A percentile compares a stretch with the other conserved stretches of the same genome.
phyloP scores from a whole-genome alignment of 2,797 vertebrate species.

The Poecilia picta region DNA sequence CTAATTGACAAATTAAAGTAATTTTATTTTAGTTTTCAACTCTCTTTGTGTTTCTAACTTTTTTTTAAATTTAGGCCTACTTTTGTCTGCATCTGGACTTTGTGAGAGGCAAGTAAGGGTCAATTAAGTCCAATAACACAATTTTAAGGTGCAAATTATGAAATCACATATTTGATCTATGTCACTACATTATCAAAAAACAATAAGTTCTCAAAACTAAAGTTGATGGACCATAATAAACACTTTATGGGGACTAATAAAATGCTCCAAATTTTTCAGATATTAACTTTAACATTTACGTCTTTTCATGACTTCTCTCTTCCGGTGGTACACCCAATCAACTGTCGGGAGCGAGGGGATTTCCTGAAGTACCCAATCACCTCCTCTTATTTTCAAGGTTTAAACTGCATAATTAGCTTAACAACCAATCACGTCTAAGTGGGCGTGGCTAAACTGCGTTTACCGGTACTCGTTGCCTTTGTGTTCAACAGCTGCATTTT shows the following conservation, averaged over 20 bases:
- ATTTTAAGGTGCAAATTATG: background rate
- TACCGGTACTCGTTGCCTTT: constrained; percentile 33
- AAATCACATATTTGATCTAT: background rate
- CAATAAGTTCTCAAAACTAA: background rate
- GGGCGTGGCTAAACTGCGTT: constrained; percentile 43
- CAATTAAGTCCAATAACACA: background rate
- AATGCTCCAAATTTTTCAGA: background rate
- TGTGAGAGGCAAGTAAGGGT: background rate
- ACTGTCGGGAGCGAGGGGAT: background rate
- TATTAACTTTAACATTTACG: background rate
- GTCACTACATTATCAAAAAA: background rate
- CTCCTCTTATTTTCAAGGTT: background rate
- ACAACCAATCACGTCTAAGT: constrained; percentile 55
- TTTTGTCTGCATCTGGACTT: background rate
- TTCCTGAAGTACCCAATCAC: constrained; percentile 59
- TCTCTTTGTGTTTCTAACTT: background rate
- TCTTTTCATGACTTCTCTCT: background rate
- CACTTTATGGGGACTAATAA: background rate
- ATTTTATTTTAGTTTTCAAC: background rate
- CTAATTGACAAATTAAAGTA: background rate
- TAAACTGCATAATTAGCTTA: background rate
- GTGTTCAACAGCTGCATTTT: constrained; percentile 40
- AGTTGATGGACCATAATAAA: background rate
- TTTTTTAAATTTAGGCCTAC: background rate
- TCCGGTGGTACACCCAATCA: constrained; percentile 54